Conservation (phyloP, 2,797 vertebrate species). For the Gobionotothen gibberifrons region DNA sequence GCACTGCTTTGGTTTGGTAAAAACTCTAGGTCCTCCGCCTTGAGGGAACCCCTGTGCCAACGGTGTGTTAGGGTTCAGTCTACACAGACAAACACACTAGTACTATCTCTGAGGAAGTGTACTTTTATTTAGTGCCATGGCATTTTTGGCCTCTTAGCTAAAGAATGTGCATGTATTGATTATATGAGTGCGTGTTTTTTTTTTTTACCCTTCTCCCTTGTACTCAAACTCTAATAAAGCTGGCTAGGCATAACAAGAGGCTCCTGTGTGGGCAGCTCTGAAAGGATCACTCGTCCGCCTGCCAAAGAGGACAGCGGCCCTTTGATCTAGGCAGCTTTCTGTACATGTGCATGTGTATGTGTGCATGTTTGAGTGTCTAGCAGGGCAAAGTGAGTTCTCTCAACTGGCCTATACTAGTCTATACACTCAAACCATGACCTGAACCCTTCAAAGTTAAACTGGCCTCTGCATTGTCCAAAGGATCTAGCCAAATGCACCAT, state of each 20-base stretch:
- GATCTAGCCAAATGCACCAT: slow-evolving; percentile 38
- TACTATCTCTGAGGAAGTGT: slow-evolving; percentile 8
- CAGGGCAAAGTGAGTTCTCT: slow-evolving; percentile 59
- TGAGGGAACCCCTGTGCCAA: slow-evolving; percentile 57
- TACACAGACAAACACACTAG: slow-evolving; percentile 14
- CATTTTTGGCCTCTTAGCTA: slow-evolving; percentile 23
- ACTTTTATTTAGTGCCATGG: slow-evolving; percentile 28
- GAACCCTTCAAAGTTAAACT: slow-evolving; percentile 71
- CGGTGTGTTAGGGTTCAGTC: slow-evolving; percentile 46
- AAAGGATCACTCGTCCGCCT: slow-evolving; percentile 77
- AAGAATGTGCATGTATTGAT: slow-evolving; percentile 48
- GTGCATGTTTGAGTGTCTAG: slow-evolving; percentile 45
- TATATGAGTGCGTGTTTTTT: slow-evolving; percentile 23
- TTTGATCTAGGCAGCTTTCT: slow-evolving; percentile 73
- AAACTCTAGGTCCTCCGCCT: slow-evolving; percentile 56
- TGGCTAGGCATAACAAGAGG: slow-evolving; percentile 73
- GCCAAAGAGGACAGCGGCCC: slow-evolving; percentile 76
- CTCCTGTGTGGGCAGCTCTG: slow-evolving; percentile 74
- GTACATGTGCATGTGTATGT: slow-evolving; percentile 48
- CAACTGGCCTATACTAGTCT: slow-evolving; percentile 64
- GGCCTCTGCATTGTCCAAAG: slow-evolving; percentile 48
- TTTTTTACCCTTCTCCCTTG: slow-evolving; percentile 30
- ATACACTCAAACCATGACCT: slow-evolving; percentile 61
- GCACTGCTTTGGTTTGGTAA: slow-evolving; percentile 67
- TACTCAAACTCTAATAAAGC: slow-evolving; percentile 69